These are phyloP conservation scores for Tragulus kanchil DNA, from an alignment of 2,113 vertebrate genomes.

Conservation along the genomic window DNA sequence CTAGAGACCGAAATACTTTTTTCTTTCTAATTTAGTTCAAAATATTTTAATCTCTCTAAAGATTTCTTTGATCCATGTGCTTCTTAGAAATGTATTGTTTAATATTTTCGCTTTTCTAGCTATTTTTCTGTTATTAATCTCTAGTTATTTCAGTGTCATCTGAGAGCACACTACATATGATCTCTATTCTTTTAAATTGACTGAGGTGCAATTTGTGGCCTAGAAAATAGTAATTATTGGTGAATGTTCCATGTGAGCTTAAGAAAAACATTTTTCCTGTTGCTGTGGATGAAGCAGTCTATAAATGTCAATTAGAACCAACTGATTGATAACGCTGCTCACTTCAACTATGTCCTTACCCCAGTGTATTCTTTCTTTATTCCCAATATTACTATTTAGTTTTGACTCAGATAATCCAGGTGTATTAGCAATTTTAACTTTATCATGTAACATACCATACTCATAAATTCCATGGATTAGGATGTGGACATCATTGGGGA, in stretches of 20 bases:
- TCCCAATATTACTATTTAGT: background rate
- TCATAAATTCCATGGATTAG: background rate
- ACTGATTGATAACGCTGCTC: too few relatives aligned
- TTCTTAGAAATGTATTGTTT: background rate
- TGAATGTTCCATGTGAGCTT: too few relatives aligned
- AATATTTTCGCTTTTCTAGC: background rate
- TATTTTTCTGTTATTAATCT: background rate
- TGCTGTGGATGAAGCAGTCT: too few relatives aligned
- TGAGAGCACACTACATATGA: background rate
- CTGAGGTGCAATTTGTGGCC: too few relatives aligned
- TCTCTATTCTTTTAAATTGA: too few relatives aligned
- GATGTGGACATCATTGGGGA: background rate
- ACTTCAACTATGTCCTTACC: too few relatives aligned
- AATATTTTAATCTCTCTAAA: background rate
- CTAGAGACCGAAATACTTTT: background rate
- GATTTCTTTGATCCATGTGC: background rate
- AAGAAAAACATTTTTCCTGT: too few relatives aligned
- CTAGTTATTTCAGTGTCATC: background rate
- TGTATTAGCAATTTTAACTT: background rate
- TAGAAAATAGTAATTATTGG: too few relatives aligned
- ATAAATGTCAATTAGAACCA: too few relatives aligned
- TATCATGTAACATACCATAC: background rate
- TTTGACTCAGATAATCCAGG: background rate
- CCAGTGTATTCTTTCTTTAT: background rate
- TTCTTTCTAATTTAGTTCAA: background rate